Evolutionary conservation across 2,113 vertebrate genomes (phyloP), one percentile per base, ranked within the genome.

Genomic region (Isichthys henryi): DNA sequence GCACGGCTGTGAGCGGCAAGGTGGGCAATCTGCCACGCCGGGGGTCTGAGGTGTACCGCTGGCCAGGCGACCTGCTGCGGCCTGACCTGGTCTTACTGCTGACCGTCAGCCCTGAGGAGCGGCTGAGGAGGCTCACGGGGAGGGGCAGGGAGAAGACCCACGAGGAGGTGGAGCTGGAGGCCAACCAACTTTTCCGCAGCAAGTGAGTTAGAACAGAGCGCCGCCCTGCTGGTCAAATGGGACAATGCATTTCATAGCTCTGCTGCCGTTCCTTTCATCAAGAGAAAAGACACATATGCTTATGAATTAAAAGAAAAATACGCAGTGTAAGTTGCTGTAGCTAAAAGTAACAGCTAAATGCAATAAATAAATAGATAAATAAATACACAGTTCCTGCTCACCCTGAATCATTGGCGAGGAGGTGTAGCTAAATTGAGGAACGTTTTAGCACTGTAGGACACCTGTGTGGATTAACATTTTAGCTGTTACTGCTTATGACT

Each of bases 61-160:
- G 98, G 98, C 98, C 97, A 3, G 45, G 90, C 15, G 98, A 99
- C 94, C 96, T 99, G 77, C 95, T 97, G 27, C 95, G 92, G 90
- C 98, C 98, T 0, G 95, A 96, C 91, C 93, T 99, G 88, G 96
- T 98, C 88, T 88, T 99, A 90, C 90, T 98, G 52, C 96, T 99
- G 77, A 97, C 95, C 0, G 93, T 99, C 90, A 95, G 94, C 88
- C 94, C 97, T 0, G 95, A 97, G 88, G 97, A 98, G 92, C 94
- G 97, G 88, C 89, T 92, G 77, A 94, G 48, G 70, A 96, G 98
- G 52, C 93, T 99, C n/a, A 92, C 91, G 86, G 50, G 10, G 88
- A 96, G 98, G 13, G 98, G 97, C 6, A 88, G 95, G 70, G 93
- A 94, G 89, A 95, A 95, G 91, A 99, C 98, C 2, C 92, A 92